phyloP scores from a whole-genome alignment of 53 echinoderm and acorn worm species.

The Temnopleurus reevesii region DNA sequence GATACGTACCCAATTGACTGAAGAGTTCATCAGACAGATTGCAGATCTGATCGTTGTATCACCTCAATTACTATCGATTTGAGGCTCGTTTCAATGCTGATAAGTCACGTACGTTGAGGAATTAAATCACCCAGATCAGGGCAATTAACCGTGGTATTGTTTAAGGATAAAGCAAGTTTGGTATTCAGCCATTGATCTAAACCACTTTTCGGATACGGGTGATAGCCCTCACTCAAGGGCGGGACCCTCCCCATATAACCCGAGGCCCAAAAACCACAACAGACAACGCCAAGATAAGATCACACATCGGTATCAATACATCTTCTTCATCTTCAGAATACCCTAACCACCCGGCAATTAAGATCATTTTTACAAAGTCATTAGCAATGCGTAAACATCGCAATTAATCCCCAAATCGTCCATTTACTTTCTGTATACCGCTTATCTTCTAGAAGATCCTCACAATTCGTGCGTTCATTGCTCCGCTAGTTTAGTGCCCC shows the following conservation, averaged over 20 bases:
- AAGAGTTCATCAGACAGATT: not conserved
- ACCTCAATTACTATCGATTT: too few species aligned
- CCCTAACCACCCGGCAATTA: constrained; percentile 12
- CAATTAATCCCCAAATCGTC: constrained; percentile 19
- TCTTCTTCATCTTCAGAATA: not conserved
- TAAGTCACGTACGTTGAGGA: not conserved
- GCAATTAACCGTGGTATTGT: not conserved
- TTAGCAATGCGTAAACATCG: constrained; percentile 30
- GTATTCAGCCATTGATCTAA: not conserved
- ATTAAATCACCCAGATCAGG: not conserved
- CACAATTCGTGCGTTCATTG: not conserved
- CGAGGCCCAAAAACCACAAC: not conserved
- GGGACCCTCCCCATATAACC: not conserved
- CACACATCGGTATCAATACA: not conserved
- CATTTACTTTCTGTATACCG: not conserved
- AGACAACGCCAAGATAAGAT: not conserved
- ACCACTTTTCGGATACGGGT: constrained; percentile 3
- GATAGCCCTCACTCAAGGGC: not conserved
- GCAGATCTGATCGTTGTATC: not conserved
- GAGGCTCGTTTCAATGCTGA: too few species aligned
- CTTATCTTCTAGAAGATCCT: not conserved
- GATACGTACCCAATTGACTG: constrained; percentile 1
- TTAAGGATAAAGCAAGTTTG: constrained; percentile 22
- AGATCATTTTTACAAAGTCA: constrained; percentile 19
- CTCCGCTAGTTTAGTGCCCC: not conserved